Evolutionary conservation across 2,113 vertebrate genomes (phyloP).

Genomic region (Plecturocebus donacophilus): DNA sequence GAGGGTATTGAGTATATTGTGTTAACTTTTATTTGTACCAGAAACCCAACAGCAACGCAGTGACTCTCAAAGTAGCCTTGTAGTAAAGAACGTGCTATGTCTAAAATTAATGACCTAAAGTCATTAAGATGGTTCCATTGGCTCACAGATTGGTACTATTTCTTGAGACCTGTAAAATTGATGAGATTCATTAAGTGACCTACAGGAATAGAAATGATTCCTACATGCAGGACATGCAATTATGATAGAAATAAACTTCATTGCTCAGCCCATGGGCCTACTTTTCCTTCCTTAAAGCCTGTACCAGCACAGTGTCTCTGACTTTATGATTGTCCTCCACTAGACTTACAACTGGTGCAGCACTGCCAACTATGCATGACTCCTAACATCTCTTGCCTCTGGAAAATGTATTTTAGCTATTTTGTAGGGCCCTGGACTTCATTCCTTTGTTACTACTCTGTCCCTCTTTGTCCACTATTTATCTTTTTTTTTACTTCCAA

Average conservation of each 20-base stretch:
- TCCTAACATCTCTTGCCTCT: neutral
- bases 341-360: neutral
- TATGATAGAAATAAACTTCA: neutral
- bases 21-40: neutral
- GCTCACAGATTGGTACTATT: neutral
- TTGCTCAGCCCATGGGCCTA: neutral
- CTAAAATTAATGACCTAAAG: constrained; percentile 3
- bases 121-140: neutral
- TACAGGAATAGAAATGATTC: neutral
- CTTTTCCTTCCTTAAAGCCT: neutral
- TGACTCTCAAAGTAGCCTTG: neutral
- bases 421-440: neutral
- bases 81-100: neutral
- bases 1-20: neutral
- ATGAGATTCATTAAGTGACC: neutral
- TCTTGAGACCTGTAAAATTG: neutral
- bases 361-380: neutral
- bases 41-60: neutral
- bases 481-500: neutral
- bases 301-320: neutral
- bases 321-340: neutral
- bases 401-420: neutral
- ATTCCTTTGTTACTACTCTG: neutral
- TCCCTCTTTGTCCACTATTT: neutral
- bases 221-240: neutral